A percentile compares a stretch with the other conserved stretches of the same genome.
These are phyloP conservation scores for Melanocharis versteri DNA, from an alignment of 2,113 vertebrate genomes.

Conservation along the genomic window DNA sequence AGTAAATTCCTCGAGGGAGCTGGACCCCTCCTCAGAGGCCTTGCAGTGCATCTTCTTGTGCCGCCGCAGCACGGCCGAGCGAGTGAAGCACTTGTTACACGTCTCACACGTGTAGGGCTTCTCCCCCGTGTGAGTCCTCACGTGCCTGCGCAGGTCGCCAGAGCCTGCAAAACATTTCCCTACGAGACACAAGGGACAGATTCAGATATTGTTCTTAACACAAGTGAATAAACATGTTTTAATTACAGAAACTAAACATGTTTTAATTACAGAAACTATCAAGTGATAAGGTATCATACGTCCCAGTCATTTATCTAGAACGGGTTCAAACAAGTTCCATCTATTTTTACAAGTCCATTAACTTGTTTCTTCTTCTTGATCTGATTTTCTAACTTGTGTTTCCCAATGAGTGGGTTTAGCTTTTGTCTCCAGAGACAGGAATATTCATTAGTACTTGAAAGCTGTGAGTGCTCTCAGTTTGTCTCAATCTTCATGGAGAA, in stretches of 20 bases:
- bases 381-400: neutral
- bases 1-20: neutral
- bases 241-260: neutral
- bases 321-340: neutral
- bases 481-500: neutral
- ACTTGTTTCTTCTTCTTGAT: neutral
- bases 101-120: conserved; percentile 88
- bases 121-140: conserved; percentile 92
- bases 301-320: neutral
- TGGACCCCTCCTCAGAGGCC: neutral
- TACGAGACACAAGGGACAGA: neutral
- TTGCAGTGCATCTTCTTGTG: conserved; percentile 84
- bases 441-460: neutral
- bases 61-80: conserved; percentile 87
- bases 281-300: neutral
- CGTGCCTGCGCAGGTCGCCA: conserved; percentile 89
- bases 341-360: neutral
- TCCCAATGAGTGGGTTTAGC: neutral
- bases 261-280: neutral
- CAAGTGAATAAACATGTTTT: neutral
- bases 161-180: conserved; percentile 91
- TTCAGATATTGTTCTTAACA: neutral
- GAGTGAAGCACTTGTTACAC: conserved; percentile 90
- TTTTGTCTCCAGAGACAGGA: neutral
- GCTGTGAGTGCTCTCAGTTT: neutral